A percentile compares a stretch with the other conserved stretches of the same genome.
These are phyloP conservation scores for Hyla sarda DNA, from an alignment of 2,113 vertebrate species.

Conservation along the genomic window DNA sequence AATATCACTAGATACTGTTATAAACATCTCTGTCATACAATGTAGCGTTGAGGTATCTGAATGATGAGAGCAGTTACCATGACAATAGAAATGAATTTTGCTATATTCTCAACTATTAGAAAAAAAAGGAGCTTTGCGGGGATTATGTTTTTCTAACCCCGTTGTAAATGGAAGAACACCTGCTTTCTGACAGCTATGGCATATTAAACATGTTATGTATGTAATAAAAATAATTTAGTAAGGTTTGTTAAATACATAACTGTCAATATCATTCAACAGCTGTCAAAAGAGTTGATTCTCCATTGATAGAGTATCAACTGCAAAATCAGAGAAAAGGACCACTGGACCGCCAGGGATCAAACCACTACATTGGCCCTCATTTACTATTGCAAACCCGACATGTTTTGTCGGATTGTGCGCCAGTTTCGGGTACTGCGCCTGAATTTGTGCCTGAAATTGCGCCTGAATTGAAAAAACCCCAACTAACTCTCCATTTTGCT, in stretches of 20 bases:
- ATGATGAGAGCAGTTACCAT: constrained; percentile 15
- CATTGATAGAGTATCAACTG: no score
- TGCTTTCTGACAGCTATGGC: neutral
- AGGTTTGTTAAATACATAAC: neutral
- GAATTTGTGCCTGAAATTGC: no score
- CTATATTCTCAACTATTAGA: neutral
- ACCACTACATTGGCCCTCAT: no score
- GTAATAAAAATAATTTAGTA: neutral
- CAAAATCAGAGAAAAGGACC: neutral
- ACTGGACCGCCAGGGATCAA: neutral
- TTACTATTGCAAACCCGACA: no score
- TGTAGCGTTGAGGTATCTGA: neutral
- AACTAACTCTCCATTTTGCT: no score
- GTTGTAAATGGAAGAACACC: neutral
- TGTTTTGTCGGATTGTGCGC: no score
- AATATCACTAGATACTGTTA: neutral
- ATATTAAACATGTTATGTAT: neutral
- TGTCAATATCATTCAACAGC: neutral
- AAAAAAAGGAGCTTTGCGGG: neutral
- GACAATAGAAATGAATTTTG: neutral
- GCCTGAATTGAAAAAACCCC: no score
- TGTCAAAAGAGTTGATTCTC: no score
- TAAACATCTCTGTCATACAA: neutral
- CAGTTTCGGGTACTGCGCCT: no score
- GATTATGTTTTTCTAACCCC: neutral